phyloP scores from a whole-genome alignment of 1,140 invertebrate genomes.

The Vanessa tameamea region DNA sequence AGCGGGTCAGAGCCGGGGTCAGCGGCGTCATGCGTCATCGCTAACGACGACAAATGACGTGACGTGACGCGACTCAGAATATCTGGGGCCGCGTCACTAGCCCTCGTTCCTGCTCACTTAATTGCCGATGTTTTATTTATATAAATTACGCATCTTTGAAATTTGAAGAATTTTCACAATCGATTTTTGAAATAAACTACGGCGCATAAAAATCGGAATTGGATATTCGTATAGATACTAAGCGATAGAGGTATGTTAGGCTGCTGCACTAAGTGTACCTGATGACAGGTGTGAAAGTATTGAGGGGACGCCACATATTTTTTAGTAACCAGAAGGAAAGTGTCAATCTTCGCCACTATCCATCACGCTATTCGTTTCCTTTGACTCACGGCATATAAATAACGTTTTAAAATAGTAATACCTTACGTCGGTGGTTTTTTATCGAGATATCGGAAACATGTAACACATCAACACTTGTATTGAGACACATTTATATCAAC shows the following conservation, averaged over 20 bases:
- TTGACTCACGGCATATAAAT: conserved; percentile 59
- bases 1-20: conserved; percentile 68
- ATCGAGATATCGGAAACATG: conserved; percentile 29
- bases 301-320: conserved; percentile 54
- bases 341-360: conserved; percentile 69
- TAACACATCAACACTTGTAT: conserved; percentile 15
- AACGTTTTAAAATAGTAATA: conserved; percentile 54
- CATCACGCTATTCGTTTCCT: conserved; percentile 70
- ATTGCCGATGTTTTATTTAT: conserved; percentile 33
- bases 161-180: background rate
- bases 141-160: conserved; percentile 13
- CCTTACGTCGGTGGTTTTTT: conserved; percentile 17
- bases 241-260: background rate
- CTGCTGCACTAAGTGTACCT: conserved; percentile 5
- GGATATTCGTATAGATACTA: background rate
- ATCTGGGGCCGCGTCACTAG: conserved; percentile 32
- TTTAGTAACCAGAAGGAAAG: conserved; percentile 71
- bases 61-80: conserved; percentile 60
- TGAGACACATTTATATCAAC: no score
- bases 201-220: background rate
- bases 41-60: conserved; percentile 80
- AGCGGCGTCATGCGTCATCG: conserved; percentile 75
- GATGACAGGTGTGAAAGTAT: conserved; percentile 52
- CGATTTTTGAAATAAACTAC: background rate
- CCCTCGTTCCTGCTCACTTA: conserved; percentile 25